Evolutionary conservation across 2,888 invertebrate genomes (phyloP), one percentile per base, ranked within the genome.

Genomic region (Romanomermis culicivorax): DNA sequence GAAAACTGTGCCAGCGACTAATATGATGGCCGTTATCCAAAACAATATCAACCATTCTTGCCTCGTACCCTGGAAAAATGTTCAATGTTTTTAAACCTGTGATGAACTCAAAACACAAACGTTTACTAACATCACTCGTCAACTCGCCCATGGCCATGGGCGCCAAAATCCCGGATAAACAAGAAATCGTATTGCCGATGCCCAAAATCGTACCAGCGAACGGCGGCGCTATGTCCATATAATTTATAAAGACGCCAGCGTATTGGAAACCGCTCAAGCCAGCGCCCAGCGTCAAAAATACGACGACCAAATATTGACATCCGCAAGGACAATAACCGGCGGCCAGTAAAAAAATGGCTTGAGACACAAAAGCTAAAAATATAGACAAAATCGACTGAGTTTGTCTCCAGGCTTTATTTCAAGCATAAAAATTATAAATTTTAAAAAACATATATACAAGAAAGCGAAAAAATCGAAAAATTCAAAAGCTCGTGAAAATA

Each of bases 1-100:
- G 56, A 72, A 60, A 1, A 70, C 56, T 2, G 71, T 69, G 20
- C 74, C 74, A 48, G 64, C 57, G 17, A 68, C 55, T 56, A 73
- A 68, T 2, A 74, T 65, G 3, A 56, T 63, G 4, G 62, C 64
- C 7, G 67, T 65, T 42, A 68, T 50, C 60, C 61, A 62, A 56
- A 68, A 64, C 17, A 68, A 62, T 24, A 57, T n/a, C 56, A 64
- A 63, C 68, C 68, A 68, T 54, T 68, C 65, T 52, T 61, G 62
- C 52, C 61, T 63, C 1, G 65, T 61, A 26, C 63, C 63, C 65
- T 66, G 56, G n/a, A n/a, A n/a, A n/a, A n/a, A 23, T 64, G 60
- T n/a, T n/a, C n/a, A n/a, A n/a, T n/a, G n/a, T n/a, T n/a, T n/a
- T n/a, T n/a, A n/a, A n/a, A n/a, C n/a, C n/a, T n/a, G n/a, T n/a